Conservation (phyloP, 1,140 invertebrate genomes). For the Lepidurus apus region DNA sequence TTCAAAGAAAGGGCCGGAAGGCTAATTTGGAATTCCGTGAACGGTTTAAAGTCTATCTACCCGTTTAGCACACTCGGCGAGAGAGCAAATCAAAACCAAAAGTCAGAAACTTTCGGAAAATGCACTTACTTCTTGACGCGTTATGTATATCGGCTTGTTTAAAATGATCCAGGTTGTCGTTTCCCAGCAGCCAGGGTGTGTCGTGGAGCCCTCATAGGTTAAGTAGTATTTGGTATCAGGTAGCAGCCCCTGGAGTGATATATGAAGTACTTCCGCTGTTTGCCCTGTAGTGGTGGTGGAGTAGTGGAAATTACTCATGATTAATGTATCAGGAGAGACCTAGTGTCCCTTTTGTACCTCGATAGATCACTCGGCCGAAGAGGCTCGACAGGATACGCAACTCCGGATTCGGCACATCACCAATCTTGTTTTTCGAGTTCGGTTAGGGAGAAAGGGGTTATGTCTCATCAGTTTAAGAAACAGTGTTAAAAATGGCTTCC, state of each 20-base stretch:
- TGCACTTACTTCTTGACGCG: constrained; percentile 76
- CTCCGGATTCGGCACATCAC: constrained; percentile 78
- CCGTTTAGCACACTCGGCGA: too few relatives aligned
- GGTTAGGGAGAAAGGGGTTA: neutral
- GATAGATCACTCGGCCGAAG: constrained; percentile 77
- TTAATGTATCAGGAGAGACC: neutral
- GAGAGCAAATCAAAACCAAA: too few relatives aligned
- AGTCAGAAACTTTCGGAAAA: too few relatives aligned
- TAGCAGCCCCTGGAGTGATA: constrained; percentile 75
- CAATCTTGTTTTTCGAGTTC: constrained; percentile 53
- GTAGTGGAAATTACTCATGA: neutral
- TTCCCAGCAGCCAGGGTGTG: constrained; percentile 86
- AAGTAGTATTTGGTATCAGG: constrained; percentile 92
- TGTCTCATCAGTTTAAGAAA: too few relatives aligned
- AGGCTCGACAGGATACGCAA: constrained; percentile 78
- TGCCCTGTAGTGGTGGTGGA: constrained; percentile 54
- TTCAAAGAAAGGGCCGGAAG: too few relatives aligned
- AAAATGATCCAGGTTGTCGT: constrained; percentile 92
- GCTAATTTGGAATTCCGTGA: too few relatives aligned
- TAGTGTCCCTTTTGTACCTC: constrained; percentile 55
- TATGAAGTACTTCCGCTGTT: constrained; percentile 68
- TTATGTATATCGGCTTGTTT: constrained; percentile 95
- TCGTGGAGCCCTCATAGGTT: constrained; percentile 94
- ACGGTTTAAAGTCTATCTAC: too few relatives aligned
- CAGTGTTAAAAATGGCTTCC: too few relatives aligned